Conservation (phyloP, 2,797 vertebrate genomes). For the Acanthurus tractus region DNA sequence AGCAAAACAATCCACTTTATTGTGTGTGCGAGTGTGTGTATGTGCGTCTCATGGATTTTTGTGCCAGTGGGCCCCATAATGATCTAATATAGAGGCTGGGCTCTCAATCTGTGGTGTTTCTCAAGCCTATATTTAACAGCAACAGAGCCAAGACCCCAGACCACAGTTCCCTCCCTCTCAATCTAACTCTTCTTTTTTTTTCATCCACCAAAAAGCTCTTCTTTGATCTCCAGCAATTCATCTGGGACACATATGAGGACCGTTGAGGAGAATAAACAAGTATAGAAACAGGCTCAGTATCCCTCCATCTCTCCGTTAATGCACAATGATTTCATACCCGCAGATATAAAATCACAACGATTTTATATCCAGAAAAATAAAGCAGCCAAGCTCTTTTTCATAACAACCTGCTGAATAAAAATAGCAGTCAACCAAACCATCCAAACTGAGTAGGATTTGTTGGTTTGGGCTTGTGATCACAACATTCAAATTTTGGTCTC, state of each 20-base stretch:
- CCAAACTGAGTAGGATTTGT: too few species aligned
- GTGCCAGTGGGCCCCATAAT: slow-evolving; percentile 58
- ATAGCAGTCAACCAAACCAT: slow-evolving; percentile 21
- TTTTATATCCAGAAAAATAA: slow-evolving; percentile 48
- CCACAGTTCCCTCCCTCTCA: slow-evolving; percentile 78
- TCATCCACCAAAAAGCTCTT: slow-evolving; percentile 63
- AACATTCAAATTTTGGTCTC: too few species aligned
- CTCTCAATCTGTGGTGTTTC: slow-evolving; percentile 78
- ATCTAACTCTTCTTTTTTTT: slow-evolving; percentile 63
- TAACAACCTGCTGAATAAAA: slow-evolving; percentile 45
- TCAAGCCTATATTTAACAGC: slow-evolving; percentile 81
- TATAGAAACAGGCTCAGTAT: slow-evolving; percentile 43
- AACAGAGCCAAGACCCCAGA: slow-evolving; percentile 78
- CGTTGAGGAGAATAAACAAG: slow-evolving; percentile 70
- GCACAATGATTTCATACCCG: slow-evolving; percentile 49
- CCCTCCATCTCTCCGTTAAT: slow-evolving; percentile 20
- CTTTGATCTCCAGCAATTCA: slow-evolving; percentile 76
- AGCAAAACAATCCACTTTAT: slow-evolving; percentile 25
- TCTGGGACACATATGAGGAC: slow-evolving; percentile 76
- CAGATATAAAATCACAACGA: slow-evolving; percentile 54
- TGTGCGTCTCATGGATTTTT: slow-evolving; percentile 47
- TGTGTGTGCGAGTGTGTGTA: slow-evolving; percentile 35
- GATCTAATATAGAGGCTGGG: slow-evolving; percentile 74
- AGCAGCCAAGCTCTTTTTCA: slow-evolving; percentile 30
- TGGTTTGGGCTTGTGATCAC: too few species aligned